Conservation (phyloP, 2,888 invertebrate species). For the Aleiodes leptofemur region DNA sequence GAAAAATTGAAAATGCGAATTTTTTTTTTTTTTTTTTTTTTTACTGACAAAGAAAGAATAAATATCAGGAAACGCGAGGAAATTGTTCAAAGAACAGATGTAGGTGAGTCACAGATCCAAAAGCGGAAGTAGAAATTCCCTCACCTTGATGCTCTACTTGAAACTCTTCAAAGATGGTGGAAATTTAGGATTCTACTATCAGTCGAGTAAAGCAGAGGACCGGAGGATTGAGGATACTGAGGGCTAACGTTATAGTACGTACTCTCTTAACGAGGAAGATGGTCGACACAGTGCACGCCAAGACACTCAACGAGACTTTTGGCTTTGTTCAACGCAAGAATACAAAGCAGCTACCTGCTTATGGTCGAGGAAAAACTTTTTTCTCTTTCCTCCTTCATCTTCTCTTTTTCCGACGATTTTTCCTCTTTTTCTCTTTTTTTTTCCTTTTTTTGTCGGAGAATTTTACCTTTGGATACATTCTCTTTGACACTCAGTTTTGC, state of each 20-base stretch:
- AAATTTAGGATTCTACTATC: conserved; percentile 34
- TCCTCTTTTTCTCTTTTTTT: conserved; percentile 5
- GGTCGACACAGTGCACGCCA: conserved; percentile 47
- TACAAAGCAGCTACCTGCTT: conserved; percentile 54
- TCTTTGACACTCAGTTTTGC: not conserved
- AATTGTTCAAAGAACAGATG: conserved; percentile 20
- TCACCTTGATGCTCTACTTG: conserved; percentile 20
- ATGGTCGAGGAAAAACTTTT: conserved; percentile 46
- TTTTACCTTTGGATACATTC: not conserved
- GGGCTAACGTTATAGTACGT: conserved; percentile 42
- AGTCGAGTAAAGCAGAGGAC: conserved; percentile 36
- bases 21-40: no score
- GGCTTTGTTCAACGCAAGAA: conserved; percentile 52
- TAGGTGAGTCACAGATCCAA: not conserved
- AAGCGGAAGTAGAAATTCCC: conserved; percentile 31
- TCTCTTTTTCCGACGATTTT: conserved; percentile 1
- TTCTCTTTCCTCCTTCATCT: conserved; percentile 50
- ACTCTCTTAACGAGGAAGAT: conserved; percentile 54
- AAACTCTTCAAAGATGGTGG: conserved; percentile 28
- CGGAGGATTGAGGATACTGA: conserved; percentile 50
- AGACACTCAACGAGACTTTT: conserved; percentile 57
- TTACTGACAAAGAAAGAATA: not conserved
- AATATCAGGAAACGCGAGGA: not conserved
- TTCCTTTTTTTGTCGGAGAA: not conserved
- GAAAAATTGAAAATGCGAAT: no score